A percentile compares a stretch with the other conserved stretches of the same genome.
These are phyloP conservation scores for Serrognathus titanus DNA, from an alignment of 2,888 invertebrate genomes.

Conservation along the genomic window DNA sequence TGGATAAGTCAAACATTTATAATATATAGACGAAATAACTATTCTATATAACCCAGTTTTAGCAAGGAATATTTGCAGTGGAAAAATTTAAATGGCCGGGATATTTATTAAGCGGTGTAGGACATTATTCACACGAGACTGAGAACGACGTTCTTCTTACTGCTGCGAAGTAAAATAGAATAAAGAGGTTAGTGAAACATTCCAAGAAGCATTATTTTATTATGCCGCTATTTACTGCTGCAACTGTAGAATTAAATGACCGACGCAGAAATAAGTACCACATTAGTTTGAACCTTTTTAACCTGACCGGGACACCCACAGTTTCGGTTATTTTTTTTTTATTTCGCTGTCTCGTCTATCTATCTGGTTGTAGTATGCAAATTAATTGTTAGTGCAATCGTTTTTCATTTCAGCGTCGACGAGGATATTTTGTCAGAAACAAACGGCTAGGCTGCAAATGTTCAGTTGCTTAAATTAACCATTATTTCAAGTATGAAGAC, in stretches of 20 bases:
- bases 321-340: constrained; percentile 6
- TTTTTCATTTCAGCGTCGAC: constrained; percentile 6
- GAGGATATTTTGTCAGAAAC: too few relatives aligned
- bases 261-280: constrained; percentile 4
- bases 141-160: background rate
- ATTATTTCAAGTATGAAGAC: too few relatives aligned
- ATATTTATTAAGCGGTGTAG: background rate
- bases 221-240: background rate
- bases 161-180: background rate
- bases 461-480: too few relatives aligned
- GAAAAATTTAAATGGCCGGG: background rate
- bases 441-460: too few relatives aligned
- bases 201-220: too few relatives aligned
- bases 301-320: constrained; percentile 14
- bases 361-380: constrained; percentile 12
- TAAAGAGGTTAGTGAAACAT: too few relatives aligned
- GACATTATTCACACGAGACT: background rate
- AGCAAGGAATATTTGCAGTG: background rate
- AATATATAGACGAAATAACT: background rate
- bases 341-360: constrained; percentile 3
- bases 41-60: background rate
- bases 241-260: background rate
- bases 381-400: constrained; percentile 11
- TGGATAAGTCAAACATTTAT: background rate
- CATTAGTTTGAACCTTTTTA: constrained; percentile 14